Base-by-base conservation (phyloP, 1,140 invertebrate genomes). In the Centruroides sculpturatus region DNA sequence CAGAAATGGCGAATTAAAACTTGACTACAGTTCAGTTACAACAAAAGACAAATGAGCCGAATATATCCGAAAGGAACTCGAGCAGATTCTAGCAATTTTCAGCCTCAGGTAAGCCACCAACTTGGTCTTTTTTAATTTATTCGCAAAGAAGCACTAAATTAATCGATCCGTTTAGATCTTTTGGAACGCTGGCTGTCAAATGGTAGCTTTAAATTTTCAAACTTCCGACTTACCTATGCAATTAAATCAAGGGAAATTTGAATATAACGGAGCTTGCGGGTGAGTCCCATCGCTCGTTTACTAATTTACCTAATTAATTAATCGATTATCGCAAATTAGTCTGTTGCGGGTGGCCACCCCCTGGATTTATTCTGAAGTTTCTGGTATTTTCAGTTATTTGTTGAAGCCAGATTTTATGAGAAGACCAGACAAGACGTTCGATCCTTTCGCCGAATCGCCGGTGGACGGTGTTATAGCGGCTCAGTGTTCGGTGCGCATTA, bases 201-300 rank as follows among this genome's bases (percentile, higher is more conserved):
- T 99, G 96, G 96, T 99, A 11, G 95, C 97, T 0, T 78, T 99
- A n/a, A 99, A 99, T 79, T 99, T 99, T 77, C 97, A 99, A 82
- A 99, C 96, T 11, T 85, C 95, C 12, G 97, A 99, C 80, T 78
- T 99, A 63, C 94, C 94, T 11, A 98, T 99, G 94, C 97, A 99
- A 78, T 78, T 99, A 59, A 99, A 99, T 78, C 95, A 98, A 79
- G 97, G 97, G 64, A 99, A 99, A 80, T 99, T 99, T 77, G 97
- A 99, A 74, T 83, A 83, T 66, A 81, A 81, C 67, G 96, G 97
- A 72, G 97, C 97, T 72, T 94, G 92, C 70, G 78, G 78, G 76
- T 79, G 67, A 69, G 72, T 71, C 35, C 23, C 23, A 23, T 23
- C 23, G 23, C 23, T 23, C 23, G 23, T 23, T 23, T 23, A 23